Conservation (phyloP, 2,888 invertebrate species). For the Napeogenes sylphis region DNA sequence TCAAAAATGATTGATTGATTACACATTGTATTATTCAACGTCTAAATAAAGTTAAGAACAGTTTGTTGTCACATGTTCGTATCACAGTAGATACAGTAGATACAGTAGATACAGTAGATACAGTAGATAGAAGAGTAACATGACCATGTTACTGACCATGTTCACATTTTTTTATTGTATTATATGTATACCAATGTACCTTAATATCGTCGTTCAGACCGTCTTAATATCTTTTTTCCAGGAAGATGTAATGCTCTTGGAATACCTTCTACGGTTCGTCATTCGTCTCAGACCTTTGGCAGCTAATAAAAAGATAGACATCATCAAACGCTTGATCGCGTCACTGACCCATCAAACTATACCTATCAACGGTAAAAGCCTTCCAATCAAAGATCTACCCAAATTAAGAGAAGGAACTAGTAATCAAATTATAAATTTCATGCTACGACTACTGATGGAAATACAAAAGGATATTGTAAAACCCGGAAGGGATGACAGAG, state of each 20-base stretch:
- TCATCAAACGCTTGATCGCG: constrained; percentile 81
- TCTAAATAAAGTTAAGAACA: no score
- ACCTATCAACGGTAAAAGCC: constrained; percentile 48
- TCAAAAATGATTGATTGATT: no score
- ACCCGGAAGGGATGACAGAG: constrained; percentile 58
- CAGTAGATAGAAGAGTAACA: no score
- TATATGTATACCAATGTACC: not conserved
- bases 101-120: no score
- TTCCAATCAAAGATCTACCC: constrained; percentile 67
- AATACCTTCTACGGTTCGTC: constrained; percentile 84
- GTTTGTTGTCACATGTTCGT: no score
- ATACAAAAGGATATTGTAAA: constrained; percentile 69
- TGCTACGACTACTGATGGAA: constrained; percentile 69
- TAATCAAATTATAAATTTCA: constrained; percentile 71
- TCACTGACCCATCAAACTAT: constrained; percentile 83
- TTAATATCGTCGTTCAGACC: no score
- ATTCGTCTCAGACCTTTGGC: constrained; percentile 81
- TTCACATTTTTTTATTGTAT: no score
- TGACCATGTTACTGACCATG: no score
- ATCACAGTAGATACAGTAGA: no score
- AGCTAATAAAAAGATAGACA: constrained; percentile 76
- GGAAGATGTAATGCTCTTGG: constrained; percentile 83
- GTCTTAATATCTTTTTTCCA: constrained; percentile 48
- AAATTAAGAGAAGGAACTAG: constrained; percentile 78
- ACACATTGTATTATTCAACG: no score